phyloP scores from a whole-genome alignment of 2,888 invertebrate genomes.

The Rhamphomyia laevipes region DNA sequence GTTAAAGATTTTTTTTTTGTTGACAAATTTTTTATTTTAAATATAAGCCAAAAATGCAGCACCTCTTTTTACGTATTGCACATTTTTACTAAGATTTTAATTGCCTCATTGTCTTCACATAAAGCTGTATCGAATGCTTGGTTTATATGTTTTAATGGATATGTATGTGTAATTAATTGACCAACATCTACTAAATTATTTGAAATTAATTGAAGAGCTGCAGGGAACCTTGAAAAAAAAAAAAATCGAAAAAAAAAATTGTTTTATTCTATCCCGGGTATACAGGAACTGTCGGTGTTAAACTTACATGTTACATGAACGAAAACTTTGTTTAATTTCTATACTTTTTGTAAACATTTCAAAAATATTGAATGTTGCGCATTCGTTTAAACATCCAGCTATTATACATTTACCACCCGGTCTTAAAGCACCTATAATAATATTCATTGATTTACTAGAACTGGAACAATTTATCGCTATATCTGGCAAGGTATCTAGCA shows the following conservation, averaged over 20 bases:
- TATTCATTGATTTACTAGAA: constrained; percentile 26
- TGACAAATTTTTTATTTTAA: too few relatives aligned
- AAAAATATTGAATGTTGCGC: constrained; percentile 26
- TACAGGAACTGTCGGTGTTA: too few relatives aligned
- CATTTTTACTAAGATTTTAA: constrained; percentile 2
- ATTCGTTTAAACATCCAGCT: constrained; percentile 27
- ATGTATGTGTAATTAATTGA: constrained; percentile 4
- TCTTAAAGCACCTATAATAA: constrained; percentile 24
- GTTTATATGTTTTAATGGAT: background rate
- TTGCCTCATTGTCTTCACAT: background rate
- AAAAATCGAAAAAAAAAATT: background rate
- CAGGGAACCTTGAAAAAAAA: constrained; percentile 22
- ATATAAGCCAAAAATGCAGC: too few relatives aligned
- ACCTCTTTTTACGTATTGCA: too few relatives aligned
- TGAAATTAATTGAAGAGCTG: constrained; percentile 21
- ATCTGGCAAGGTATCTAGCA: constrained; percentile 22
- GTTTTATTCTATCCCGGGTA: background rate
- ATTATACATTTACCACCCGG: constrained; percentile 25
- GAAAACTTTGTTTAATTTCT: constrained; percentile 25
- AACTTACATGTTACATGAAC: constrained; percentile 28
- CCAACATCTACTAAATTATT: background rate
- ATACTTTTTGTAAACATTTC: constrained; percentile 30
- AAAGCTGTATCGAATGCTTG: constrained; percentile 5
- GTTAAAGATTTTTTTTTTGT: too few relatives aligned
- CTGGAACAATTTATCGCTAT: constrained; percentile 28